Evolutionary conservation across 2,113 vertebrate genomes (phyloP).

Genomic region (Zosterops pallidus): DNA sequence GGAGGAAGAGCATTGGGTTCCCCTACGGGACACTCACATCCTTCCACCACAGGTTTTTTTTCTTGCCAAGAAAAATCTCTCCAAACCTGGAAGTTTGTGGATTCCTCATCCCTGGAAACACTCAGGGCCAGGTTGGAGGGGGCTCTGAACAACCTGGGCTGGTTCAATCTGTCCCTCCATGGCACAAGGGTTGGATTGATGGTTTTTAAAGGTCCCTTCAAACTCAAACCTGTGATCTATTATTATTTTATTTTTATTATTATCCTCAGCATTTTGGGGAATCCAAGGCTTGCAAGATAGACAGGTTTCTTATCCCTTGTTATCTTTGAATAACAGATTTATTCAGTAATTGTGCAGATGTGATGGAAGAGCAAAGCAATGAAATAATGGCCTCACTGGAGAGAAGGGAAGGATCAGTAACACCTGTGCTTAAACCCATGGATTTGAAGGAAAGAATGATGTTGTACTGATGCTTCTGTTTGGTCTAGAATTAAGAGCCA

Average conservation of each 20-base stretch:
- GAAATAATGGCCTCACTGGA: not conserved
- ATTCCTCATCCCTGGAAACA: not conserved
- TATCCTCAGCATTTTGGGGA: not conserved
- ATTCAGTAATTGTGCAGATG: not conserved
- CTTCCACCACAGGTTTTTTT: not conserved
- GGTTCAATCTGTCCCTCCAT: not conserved
- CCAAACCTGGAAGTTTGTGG: not conserved
- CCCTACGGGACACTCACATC: not conserved
- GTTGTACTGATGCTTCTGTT: not conserved
- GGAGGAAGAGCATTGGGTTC: rapidly evolving
- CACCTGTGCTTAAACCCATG: not conserved
- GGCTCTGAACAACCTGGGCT: not conserved
- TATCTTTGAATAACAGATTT: not conserved
- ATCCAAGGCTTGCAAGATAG: not conserved
- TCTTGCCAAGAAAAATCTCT: not conserved
- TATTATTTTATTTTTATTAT: not conserved
- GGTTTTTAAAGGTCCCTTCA: not conserved
- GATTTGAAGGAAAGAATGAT: not conserved
- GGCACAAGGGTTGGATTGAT: not conserved
- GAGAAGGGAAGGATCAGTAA: not conserved
- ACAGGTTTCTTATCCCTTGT: not conserved
- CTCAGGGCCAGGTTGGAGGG: not conserved
- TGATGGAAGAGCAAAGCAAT: not conserved
- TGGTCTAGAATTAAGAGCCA: not conserved
- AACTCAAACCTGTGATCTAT: not conserved